phyloP scores from a whole-genome alignment of 2,888 invertebrate genomes.

The Lumbricus terrestris region DNA sequence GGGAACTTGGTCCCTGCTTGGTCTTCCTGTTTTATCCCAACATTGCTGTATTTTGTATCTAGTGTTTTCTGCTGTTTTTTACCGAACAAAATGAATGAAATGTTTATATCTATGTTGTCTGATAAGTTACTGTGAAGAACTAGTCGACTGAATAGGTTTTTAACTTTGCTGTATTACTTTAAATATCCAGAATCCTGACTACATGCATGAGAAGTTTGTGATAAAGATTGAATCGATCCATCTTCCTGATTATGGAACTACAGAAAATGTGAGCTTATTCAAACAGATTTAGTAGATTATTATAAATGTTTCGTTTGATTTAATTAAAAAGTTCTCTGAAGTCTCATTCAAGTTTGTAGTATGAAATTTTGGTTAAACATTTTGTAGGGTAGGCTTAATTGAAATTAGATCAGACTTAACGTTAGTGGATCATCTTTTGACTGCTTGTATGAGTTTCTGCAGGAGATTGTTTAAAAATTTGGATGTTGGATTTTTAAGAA shows the following conservation, averaged over 20 bases:
- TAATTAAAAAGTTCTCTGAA: neutral
- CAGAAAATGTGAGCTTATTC: slow-evolving; percentile 70
- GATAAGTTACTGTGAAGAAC: too few relatives aligned
- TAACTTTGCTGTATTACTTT: neutral
- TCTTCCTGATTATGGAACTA: slow-evolving; percentile 79
- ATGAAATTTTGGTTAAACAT: neutral
- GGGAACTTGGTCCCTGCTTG: too few relatives aligned
- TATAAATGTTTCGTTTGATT: neutral
- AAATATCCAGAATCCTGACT: slow-evolving; percentile 60
- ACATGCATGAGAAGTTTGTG: slow-evolving; percentile 90
- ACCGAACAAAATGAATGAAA: too few relatives aligned
- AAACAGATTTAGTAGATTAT: neutral
- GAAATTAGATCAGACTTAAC: neutral
- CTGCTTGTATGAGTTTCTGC: neutral
- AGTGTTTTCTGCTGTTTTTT: too few relatives aligned
- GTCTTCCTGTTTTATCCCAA: too few relatives aligned
- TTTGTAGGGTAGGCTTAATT: neutral
- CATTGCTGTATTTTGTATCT: too few relatives aligned
- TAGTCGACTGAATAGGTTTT: neutral
- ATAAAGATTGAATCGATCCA: slow-evolving; percentile 94
- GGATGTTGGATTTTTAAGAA: neutral
- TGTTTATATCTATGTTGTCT: too few relatives aligned
- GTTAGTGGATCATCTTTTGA: neutral
- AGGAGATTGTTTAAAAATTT: neutral
- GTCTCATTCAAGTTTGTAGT: neutral